Base-by-base conservation (phyloP, 2,888 invertebrate genomes). In the Brenthis daphne region DNA sequence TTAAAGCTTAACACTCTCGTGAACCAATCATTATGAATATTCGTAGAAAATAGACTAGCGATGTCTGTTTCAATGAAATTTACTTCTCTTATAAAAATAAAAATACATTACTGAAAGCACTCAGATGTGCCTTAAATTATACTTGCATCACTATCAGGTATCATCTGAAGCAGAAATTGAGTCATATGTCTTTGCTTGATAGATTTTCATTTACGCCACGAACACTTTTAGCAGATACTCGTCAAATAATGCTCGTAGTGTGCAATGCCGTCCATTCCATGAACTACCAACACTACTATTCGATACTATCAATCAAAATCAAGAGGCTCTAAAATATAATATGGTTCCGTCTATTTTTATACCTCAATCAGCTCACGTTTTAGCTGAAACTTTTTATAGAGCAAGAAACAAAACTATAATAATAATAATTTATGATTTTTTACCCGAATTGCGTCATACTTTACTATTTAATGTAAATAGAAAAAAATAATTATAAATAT, bases 141-240 rank as follows among this genome's bases (percentile, higher is more conserved):
- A 37, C 6, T 8, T 37, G 5, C 37, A 11, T 50, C 50, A 29
- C 50, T 12, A 60, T 12, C 5, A n/a, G 24, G 24, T 14, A 48
- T 48, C 14, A 58, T 29, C 29, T 50, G 24, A 29, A 60, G 24
- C n/a, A n/a, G 14, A 48, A 60, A 60, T 50, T 48, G 48, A 48
- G 14, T 29, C 48, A n/a, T 33, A 29, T n/a, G 60, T 56, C 56
- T 56, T 56, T 56, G n/a, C n/a, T 37, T 11, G n/a, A 50, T 33
- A 50, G n/a, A 50, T 60, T 60, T 50, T 60, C 50, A 60, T 60
- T 60, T 33, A 60, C 50, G n/a, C 5, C 33, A 48, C 29, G 16
- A 48, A 50, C 50, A 14, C 11, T 60, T 60, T 48, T 60, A 24
- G 50, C 29, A n/a, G 60, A 50, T 29, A 50, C 29, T 33, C 50